Evolutionary conservation across 2,888 invertebrate species (phyloP), one percentile per base, ranked within the genome.

Genomic region (Lepidonotus clava): DNA sequence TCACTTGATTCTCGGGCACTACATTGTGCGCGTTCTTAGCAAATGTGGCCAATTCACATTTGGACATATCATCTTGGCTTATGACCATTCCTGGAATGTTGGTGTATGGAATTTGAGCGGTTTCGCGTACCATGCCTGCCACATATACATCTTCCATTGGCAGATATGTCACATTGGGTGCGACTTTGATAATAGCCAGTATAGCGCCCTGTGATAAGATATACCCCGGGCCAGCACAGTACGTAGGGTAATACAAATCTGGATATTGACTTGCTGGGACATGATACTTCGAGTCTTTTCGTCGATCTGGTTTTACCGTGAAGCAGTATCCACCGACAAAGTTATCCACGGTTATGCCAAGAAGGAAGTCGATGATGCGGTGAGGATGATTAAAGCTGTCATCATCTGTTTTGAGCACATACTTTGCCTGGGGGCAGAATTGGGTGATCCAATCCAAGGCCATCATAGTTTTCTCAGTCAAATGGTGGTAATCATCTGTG

Each of bases 251-350:
- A 86, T 90, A 90, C 11, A 18, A 24, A 56, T 88, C 88, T 1
- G 90, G 90, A 40, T 89, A 90, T 28, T 51, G 66, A 14, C 38
- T n/a, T 18, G 32, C 34, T 2, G 89, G 80, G 11, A 87, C 86
- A 32, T 88, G 87, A 46, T 87, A 90, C 84, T 90, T 90, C 0
- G 89, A 89, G 21, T 85, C 83, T 32, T 67, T 51, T 51, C 89
- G 40, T 6, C 90, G 53, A 83, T 90, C 90, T 0, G 90, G 90
- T 71, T 85, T 87, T 11, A 90, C 89, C 0, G 90, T 90, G 85
- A 90, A 90, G 77, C 90, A 90, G 77, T 90, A 90, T 28, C 90
- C 90, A n/a, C 89, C 89, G 5, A 90, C 84, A 51, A 89, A 89
- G 14, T 80, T 38, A 1, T 24, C 21, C 18, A 83, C 80, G 32